Percentiles rank a stretch among this genome's conserved stretches.
phyloP scores from a whole-genome alignment of 2,888 invertebrate genomes.

The Acleris literana region DNA sequence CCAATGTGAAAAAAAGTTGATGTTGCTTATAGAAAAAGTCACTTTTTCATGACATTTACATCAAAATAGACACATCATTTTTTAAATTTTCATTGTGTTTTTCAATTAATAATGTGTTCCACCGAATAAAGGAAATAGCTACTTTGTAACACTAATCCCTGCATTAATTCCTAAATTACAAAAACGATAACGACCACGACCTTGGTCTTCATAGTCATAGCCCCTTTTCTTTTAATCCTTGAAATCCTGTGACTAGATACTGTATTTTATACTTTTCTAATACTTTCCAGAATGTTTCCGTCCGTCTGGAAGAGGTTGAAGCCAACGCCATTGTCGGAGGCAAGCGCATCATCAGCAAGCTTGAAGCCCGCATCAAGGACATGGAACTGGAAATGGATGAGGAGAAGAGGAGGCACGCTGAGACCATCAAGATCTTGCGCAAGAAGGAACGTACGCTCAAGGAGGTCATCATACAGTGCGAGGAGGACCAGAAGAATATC shows the following conservation, averaged over 20 bases:
- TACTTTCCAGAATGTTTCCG: conserved; percentile 88
- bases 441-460: conserved; percentile 99
- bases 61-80: no score
- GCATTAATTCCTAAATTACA: no score
- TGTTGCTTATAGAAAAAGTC: no score
- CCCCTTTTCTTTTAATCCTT: no score
- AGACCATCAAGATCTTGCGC: conserved; percentile 98
- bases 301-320: conserved; percentile 97
- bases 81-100: no score
- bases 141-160: no score
- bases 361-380: conserved; percentile 97
- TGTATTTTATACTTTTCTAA: not conserved
- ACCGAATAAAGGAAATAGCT: no score
- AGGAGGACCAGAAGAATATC: conserved; percentile 98
- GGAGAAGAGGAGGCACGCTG: conserved; percentile 98
- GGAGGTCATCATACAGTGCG: conserved; percentile 97
- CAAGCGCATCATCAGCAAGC: conserved; percentile 98
- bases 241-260: not conserved
- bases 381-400: conserved; percentile 97
- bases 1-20: no score
- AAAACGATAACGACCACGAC: no score
- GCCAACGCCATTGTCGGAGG: conserved; percentile 98
- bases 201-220: no score
- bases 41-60: no score
- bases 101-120: no score